A percentile compares a stretch with the other conserved stretches of the same genome.
phyloP scores from a whole-genome alignment of 1,140 invertebrate genomes.

The Pachyrhynchus sulphureomaculatus region DNA sequence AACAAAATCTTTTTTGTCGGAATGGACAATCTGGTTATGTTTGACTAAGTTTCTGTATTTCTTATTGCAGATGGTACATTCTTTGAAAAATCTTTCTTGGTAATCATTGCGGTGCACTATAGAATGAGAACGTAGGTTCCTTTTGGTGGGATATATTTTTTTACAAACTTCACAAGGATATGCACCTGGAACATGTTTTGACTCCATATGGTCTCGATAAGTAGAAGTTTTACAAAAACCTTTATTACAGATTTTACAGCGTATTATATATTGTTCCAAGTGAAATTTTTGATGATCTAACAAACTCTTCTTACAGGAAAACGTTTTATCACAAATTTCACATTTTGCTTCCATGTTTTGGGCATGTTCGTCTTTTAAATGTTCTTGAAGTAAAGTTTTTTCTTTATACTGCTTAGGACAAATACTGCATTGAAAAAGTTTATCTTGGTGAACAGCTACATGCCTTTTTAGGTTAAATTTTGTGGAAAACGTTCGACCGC shows the following conservation, averaged over 20 bases:
- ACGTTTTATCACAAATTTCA: too few relatives aligned
- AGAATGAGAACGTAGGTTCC: constrained; percentile 1
- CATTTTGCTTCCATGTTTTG: too few relatives aligned
- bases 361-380: too few relatives aligned
- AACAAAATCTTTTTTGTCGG: neutral
- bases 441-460: too few relatives aligned
- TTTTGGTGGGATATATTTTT: constrained; percentile 20
- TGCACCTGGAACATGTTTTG: neutral
- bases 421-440: too few relatives aligned
- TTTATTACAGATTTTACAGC: neutral
- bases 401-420: too few relatives aligned
- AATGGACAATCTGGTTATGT: neutral
- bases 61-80: constrained; percentile 6
- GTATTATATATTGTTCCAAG: too few relatives aligned
- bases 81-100: neutral
- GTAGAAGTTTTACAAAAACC: neutral
- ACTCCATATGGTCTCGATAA: neutral
- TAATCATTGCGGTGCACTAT: neutral
- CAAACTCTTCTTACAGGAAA: too few relatives aligned
- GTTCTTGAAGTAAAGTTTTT: too few relatives aligned
- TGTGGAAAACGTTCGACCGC: too few relatives aligned
- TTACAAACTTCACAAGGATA: constrained; percentile 19
- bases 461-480: neutral
- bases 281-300: too few relatives aligned
- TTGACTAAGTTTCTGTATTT: neutral